Evolutionary conservation across 2,888 invertebrate genomes (phyloP), one percentile per base, ranked within the genome.

Genomic region (Eupeodes latifasciatus): DNA sequence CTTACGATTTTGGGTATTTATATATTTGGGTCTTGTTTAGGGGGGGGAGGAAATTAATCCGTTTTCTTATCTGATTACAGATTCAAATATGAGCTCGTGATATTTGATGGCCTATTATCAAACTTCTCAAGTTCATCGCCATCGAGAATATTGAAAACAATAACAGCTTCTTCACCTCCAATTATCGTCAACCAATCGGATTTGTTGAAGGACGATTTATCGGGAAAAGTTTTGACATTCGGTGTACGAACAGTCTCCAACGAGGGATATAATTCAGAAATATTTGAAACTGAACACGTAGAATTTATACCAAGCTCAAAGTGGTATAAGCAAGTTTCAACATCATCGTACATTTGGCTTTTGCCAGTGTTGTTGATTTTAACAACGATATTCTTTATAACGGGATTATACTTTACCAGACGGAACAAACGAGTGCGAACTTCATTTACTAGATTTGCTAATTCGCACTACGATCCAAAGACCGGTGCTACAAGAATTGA

Each of bases 401-500:
- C 94, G 12, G 94, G 95, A 10, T 94, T 95, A 9, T 94, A 94
- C 14, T 95, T 96, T 4, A 94, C 97, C 55, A 94, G 97, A 69
- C 94, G 97, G 44, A 96, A 97, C 93, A 95, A 96, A 64, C 95
- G 97, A 66, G 94, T 97, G 53, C 96, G 97, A 91, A 95, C 96
- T 90, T 96, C 96, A 91, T 97, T 98, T 94, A 95, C 96, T 76
- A 95, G 97, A 75, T 97, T 97, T 93, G 96, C 97, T 49, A 96
- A 96, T 92, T 96, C 96, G 90, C 97, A 97, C 93, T 98, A 98
- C 93, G 97, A 97, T 94, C 96, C 96, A 75, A 95, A 97, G 90
- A 96, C 98, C 71, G 98, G 97, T 67, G 97, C 98, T 90, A 97
- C 98, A 59, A 97, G 97, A 75, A 97, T 98, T 92, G 95, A 96